Base-by-base conservation (phyloP, 1,140 invertebrate genomes). In the Leptestheria dahalacensis region DNA sequence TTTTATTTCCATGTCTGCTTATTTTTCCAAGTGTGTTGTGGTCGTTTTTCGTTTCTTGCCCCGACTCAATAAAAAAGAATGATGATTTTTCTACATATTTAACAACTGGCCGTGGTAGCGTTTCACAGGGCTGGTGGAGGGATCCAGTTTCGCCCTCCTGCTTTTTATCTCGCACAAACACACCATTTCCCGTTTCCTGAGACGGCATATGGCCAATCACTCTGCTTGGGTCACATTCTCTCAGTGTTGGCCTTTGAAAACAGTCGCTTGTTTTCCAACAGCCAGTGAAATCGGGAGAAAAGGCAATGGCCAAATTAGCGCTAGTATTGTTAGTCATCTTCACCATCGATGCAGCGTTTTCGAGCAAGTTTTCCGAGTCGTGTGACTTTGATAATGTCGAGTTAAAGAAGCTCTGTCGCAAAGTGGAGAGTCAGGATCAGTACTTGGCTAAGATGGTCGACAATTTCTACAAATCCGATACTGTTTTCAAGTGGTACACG, bases 341-440 rank as follows among this genome's bases (percentile, higher is more conserved):
- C 6, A 26, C 29, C 23, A 26, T 10, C 15, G 18, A 11, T 6
- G 20, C 28, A 10, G 50, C 25, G 50, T 1, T 52, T 23, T 52
- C 23, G 23, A 25, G 25, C 28, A 18, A n/a, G 9, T 25, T 29
- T 3, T 29, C 25, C n/a, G 58, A 60, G 15, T 24, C 48, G 24
- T 60, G 58, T 49, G 48, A 60, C 33, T 26, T 60, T 41, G 58
- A 60, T 1, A 49, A 52, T 52, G 25, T 28, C 48, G 15, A 48
- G 15, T 24, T 60, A 6, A 60, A 52, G 26, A 60, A 60, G 20
- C 48, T 60, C n/a, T 60, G 58, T 28, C 58, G 58, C 50, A 60
- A 60, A 52, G 58, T 60, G 47, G 58, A 60, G 33, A 60, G 58
- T 21, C 58, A 60, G 41, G 58, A 28, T 11, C 47, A 60, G 33